phyloP scores from a whole-genome alignment of 2,797 vertebrate species.

The Melanotaenia trifasciata region DNA sequence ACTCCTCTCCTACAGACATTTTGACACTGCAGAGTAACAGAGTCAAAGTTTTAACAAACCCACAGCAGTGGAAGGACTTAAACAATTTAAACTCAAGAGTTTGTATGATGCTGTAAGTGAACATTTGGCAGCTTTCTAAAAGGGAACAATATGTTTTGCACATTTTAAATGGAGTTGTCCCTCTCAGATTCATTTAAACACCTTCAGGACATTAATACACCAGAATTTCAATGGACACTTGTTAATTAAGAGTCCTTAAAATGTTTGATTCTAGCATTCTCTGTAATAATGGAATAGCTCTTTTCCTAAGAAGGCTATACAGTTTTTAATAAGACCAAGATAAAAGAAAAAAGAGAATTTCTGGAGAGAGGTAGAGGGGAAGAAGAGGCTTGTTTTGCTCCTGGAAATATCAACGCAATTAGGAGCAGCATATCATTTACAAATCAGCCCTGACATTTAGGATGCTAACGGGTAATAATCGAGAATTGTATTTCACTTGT shows the following conservation, averaged over 20 bases:
- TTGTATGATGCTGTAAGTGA: constrained; percentile 4
- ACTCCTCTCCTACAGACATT: constrained; percentile 11
- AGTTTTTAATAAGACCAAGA: constrained; percentile 25
- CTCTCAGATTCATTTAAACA: constrained; percentile 11
- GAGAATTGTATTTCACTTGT: constrained; percentile 64
- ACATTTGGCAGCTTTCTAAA: constrained; percentile 24
- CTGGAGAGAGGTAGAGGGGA: constrained; percentile 1
- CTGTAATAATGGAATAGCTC: constrained; percentile 45
- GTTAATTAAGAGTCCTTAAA: constrained; percentile 43
- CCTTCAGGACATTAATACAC: constrained; percentile 32
- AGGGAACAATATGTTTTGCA: constrained; percentile 29
- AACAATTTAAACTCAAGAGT: background rate
- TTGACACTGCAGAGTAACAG: constrained; percentile 24
- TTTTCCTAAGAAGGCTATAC: constrained; percentile 34
- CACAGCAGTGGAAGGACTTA: background rate
- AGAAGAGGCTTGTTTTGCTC: constrained; percentile 63
- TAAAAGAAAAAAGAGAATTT: background rate
- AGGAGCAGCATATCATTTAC: constrained; percentile 77
- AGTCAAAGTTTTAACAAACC: constrained; percentile 23
- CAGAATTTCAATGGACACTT: constrained; percentile 36
- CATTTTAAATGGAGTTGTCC: constrained; percentile 37
- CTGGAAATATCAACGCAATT: constrained; percentile 78
- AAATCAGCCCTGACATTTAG: constrained; percentile 81
- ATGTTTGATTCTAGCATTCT: constrained; percentile 55
- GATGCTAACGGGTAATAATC: constrained; percentile 65